Conservation (phyloP, 2,797 vertebrate species). For the Myripristis jacobus region DNA sequence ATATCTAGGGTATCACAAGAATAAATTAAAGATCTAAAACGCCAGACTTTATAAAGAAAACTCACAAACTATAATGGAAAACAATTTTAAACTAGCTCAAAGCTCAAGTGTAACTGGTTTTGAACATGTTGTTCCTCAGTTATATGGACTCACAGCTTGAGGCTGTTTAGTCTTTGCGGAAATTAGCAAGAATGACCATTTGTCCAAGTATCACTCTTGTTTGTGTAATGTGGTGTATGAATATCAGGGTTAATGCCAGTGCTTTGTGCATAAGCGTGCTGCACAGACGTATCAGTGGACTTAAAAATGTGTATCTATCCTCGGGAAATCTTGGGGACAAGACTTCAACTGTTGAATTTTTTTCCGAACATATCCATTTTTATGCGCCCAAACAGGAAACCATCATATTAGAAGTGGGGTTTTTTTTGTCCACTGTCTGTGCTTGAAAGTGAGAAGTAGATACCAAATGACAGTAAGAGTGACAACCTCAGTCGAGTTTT, state of each 20-base stretch:
- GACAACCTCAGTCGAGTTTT: slow-evolving; percentile 7
- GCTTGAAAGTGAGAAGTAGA: neutral
- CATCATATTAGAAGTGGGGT: neutral
- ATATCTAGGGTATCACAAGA: slow-evolving; percentile 1
- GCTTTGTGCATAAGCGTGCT: neutral
- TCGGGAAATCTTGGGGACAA: slow-evolving; percentile 15
- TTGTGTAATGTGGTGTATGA: too few species aligned
- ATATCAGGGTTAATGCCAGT: neutral
- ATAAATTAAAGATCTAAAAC: neutral
- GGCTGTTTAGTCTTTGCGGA: neutral
- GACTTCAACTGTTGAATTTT: slow-evolving; percentile 4
- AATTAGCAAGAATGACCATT: neutral
- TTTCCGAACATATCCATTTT: neutral
- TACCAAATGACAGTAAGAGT: neutral
- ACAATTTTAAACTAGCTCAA: neutral
- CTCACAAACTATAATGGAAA: neutral
- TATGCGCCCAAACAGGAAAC: neutral
- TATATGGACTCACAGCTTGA: neutral
- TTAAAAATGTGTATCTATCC: neutral
- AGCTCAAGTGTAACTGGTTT: neutral
- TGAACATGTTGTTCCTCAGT: neutral
- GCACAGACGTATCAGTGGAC: too few species aligned
- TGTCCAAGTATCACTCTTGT: neutral
- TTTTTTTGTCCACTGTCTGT: slow-evolving; percentile 5
- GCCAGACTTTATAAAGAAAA: neutral